Base-by-base conservation (phyloP, 2,113 vertebrate species). In the Cisticola juncidis region DNA sequence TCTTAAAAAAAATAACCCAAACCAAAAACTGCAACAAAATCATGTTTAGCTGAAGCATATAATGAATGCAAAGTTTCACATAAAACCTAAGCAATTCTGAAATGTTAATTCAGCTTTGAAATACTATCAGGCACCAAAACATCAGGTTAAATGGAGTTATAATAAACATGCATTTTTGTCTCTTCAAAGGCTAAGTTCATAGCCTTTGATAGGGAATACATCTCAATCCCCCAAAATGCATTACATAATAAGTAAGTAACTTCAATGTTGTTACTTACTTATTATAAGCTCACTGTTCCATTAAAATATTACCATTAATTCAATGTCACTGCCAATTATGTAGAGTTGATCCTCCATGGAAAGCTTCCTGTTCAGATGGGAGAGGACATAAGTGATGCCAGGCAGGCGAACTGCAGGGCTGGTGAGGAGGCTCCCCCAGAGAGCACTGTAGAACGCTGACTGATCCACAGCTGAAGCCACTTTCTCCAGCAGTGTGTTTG, bases 331-430 rank as follows among this genome's bases (percentile, higher is more conserved):
- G 97, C 99, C 99, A 69, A 99, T 99, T 94, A 99, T 98, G 78
- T 99, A 99, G 65, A 99, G 99, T 68, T 99, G 99, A 94, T 99
- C 99, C 97, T 99, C 99, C 99, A 99, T 99, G 47, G 99, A 99
- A 69, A 99, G 99, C 94, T 99, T 99, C 82, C 99, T 98, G 94
- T 99, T 99, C 89, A 99, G 97, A 95, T 99, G 99, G 93, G 99
- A 98, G 36, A 99, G 99, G 78, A 99, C 99, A 5, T 99, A 99
- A 22, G 99, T 98, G 95, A 99, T 99, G 45, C 99, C 99, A 14
- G 99, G 99, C 86, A 99, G 95, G 62, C 99, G 99, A 83, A 99
- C 99, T 1, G 99, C 98, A 18, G 99, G 99, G 97, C 99, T 99
- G 81, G 99, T 99, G 71, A 99, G 98, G 66, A 99, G 99, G 97